Evolutionary conservation across 2,888 invertebrate species (phyloP), one percentile per base, ranked within the genome.

Genomic region (Euplagia quadripunctaria): DNA sequence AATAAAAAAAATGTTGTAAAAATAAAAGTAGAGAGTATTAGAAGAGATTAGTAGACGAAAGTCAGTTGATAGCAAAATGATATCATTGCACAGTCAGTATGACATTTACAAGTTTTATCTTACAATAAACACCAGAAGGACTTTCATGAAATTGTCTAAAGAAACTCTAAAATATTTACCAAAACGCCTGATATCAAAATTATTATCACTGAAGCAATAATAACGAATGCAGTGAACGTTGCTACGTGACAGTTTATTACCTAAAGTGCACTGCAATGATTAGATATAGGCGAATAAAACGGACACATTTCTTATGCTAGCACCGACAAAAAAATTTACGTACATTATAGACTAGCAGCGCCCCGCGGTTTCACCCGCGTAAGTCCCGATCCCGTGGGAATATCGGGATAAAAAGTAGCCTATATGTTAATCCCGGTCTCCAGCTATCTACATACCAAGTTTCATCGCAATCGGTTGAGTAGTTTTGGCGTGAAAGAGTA

Each of bases 201-300:
- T 17, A 67, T 68, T 68, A 58, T 64, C 52, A 64, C 14, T n/a
- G n/a, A 42, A 70, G 52, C 64, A 64, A 64, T 70, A 52, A 64
- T 63, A 51, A 41, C n/a, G 52, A 43, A 52, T 64, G 64, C 64
- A 64, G 52, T 42, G 9, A 16, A 52, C 70, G 41, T 16, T n/a
- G 7, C 52, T 64, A 64, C 42, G 64, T 70, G 64, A 64, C 43
- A 20, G 52, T 20, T 70, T 51, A 52, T 41, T 43, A 52, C 42
- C 20, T 42, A n/a, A 20, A 64, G 20, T 14, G 64, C 43, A 16
- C 5, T 55, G 64, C 51, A 41, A 12, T 70, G 42, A 64, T 70
- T 70, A 46, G 46, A 69, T 61, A 31, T 31, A 31, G 31, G 31
- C 31, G 31, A 31, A 31, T 31, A 31, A 31, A 31, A 31, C 31